Base-by-base conservation (phyloP, 2,888 invertebrate genomes). In the Diarsia dahlii region DNA sequence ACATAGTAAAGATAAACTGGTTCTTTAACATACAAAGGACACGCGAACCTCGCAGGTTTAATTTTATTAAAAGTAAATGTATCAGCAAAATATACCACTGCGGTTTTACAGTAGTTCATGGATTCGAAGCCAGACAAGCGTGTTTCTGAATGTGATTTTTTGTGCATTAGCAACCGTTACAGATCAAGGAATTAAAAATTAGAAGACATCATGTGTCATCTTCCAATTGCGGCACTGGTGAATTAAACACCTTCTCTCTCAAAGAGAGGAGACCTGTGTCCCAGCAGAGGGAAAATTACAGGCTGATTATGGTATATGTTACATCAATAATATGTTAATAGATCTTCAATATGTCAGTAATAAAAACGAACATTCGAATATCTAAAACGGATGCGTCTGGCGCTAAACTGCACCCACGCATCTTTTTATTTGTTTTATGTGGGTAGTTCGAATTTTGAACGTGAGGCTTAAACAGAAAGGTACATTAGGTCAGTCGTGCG, bases 401-500 rank as follows among this genome's bases (percentile, higher is more conserved):
- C 83, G 81, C 78, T 81, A 81, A 84, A 84, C 71, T 79, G 74
- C 69, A 34, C 88, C 88, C 74, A 89, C 88, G 74, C 76, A 15
- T 2, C 10, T 58, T 63, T 73, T 84, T 82, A 81, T 89, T 88
- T 87, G 81, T 79, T 72, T 80, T 60, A 86, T 71, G 89, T 89
- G 87, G 88, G 88, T 88, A 88, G 88, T 84, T 84, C 46, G 75
- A 85, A 87, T 86, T 86, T 89, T 76, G 84, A 88, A 85, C 67
- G 74, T 69, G 60, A 76, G 50, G 76, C 83, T 87, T 76, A 68
- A 80, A 85, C 82, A 81, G 84, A 84, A 80, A 78, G 77, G 78
- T 34, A 82, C 75, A 80, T 84, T 69, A 86, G 86, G 83, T 87
- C 88, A 91, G 79, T 90, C 80, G 76, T 74, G 91, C 89, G 92